Conservation (phyloP, 2,797 vertebrate genomes). For the Gymnothorax reevesii region DNA sequence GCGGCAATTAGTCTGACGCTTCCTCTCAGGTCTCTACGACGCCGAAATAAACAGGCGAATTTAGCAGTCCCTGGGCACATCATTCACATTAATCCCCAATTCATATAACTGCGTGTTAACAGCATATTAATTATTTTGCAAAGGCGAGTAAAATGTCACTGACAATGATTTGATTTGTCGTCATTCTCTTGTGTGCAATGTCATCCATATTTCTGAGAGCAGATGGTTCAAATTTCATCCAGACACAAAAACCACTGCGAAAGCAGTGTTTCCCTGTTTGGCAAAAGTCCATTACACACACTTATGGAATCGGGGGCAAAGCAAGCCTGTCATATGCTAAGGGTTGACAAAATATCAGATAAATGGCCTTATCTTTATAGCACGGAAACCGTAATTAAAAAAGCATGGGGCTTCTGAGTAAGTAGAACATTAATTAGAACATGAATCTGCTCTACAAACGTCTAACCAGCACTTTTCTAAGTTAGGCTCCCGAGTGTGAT, state of each 20-base stretch:
- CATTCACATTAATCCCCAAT: neutral
- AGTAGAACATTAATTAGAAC: too few species aligned
- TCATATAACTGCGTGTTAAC: neutral
- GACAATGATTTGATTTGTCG: neutral
- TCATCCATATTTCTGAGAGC: slow-evolving; percentile 17
- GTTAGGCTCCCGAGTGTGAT: too few species aligned
- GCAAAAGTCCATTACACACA: neutral
- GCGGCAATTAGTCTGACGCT: neutral
- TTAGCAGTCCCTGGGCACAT: neutral
- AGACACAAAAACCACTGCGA: neutral
- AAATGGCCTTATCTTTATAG: too few species aligned
- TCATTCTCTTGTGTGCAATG: slow-evolving; percentile 7
- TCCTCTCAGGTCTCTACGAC: neutral
- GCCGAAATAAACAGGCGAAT: neutral
- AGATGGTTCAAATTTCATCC: neutral
- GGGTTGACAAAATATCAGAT: too few species aligned
- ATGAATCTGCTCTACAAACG: too few species aligned
- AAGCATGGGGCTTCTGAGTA: too few species aligned
- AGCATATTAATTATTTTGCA: neutral
- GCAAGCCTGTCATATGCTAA: neutral
- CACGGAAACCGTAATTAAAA: too few species aligned
- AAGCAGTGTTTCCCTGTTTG: neutral
- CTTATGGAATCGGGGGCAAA: neutral
- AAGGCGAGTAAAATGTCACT: neutral
- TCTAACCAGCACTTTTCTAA: too few species aligned